Conservation (phyloP, 2,888 invertebrate genomes). For the Crioceris asparagi region DNA sequence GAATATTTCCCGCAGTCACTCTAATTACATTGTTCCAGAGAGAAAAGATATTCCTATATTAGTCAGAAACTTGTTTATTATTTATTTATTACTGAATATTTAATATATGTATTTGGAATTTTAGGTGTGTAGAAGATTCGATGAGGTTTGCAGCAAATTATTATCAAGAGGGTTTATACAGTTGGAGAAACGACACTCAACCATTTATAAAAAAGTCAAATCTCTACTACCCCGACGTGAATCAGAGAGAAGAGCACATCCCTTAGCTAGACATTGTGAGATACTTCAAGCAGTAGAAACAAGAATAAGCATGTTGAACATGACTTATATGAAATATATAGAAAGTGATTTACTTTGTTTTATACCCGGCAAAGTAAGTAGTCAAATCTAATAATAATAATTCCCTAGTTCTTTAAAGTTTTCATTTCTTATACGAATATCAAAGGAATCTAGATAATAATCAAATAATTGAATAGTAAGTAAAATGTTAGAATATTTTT, state of each 20-base stretch:
- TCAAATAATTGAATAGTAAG: too few species aligned
- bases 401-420: too few species aligned
- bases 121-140: conserved; percentile 72
- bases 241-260: conserved; percentile 78
- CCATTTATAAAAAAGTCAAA: conserved; percentile 69
- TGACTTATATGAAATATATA: conserved; percentile 86
- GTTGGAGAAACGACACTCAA: conserved; percentile 65
- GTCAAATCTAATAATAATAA: too few species aligned
- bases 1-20: too few species aligned
- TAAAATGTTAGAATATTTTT: too few species aligned
- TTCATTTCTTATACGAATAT: too few species aligned
- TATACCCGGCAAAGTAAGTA: conserved; percentile 78
- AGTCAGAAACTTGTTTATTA: too few species aligned
- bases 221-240: conserved; percentile 75
- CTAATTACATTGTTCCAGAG: too few species aligned
- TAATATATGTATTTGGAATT: too few species aligned
- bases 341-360: conserved; percentile 79
- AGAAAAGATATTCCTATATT: too few species aligned
- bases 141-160: conserved; percentile 61
- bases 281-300: conserved; percentile 86
- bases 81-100: too few species aligned
- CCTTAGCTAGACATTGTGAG: conserved; percentile 78
- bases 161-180: conserved; percentile 74
- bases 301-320: conserved; percentile 79
- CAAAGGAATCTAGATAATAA: too few species aligned